phyloP scores from a whole-genome alignment of 2,888 invertebrate species.

The Mimachlamys varia region DNA sequence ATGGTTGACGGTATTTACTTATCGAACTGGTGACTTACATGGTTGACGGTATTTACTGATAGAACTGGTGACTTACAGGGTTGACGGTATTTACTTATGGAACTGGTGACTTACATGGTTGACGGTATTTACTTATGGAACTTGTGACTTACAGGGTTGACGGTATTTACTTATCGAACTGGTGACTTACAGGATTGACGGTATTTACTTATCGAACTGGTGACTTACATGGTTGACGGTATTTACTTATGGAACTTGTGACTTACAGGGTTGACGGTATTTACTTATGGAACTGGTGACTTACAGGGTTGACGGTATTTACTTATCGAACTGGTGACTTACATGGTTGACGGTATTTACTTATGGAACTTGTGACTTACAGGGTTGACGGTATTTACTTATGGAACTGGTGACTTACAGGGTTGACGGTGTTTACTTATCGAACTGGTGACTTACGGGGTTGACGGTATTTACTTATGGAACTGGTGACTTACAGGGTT shows the following conservation, averaged over 20 bases:
- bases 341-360: slow-evolving; percentile 61
- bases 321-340: slow-evolving; percentile 34
- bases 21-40: slow-evolving; percentile 48
- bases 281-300: slow-evolving; percentile 38
- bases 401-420: slow-evolving; percentile 49
- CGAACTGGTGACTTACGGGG: slow-evolving; percentile 51
- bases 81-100: slow-evolving; percentile 53
- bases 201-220: slow-evolving; percentile 43
- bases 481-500: slow-evolving; percentile 54
- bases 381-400: slow-evolving; percentile 56
- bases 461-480: slow-evolving; percentile 53
- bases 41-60: slow-evolving; percentile 59
- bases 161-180: slow-evolving; percentile 45
- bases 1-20: slow-evolving; percentile 56
- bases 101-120: slow-evolving; percentile 53
- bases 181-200: slow-evolving; percentile 57
- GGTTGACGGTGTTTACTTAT: slow-evolving; percentile 55
- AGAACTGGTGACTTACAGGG: slow-evolving; percentile 52
- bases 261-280: slow-evolving; percentile 60
- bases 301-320: slow-evolving; percentile 61
- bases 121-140: slow-evolving; percentile 51
- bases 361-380: slow-evolving; percentile 47
- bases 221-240: slow-evolving; percentile 58
- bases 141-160: slow-evolving; percentile 56
- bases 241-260: slow-evolving; percentile 40